These are phyloP conservation scores for Serilophus lunatus DNA, from an alignment of 2,113 vertebrate species.

Conservation along the genomic window DNA sequence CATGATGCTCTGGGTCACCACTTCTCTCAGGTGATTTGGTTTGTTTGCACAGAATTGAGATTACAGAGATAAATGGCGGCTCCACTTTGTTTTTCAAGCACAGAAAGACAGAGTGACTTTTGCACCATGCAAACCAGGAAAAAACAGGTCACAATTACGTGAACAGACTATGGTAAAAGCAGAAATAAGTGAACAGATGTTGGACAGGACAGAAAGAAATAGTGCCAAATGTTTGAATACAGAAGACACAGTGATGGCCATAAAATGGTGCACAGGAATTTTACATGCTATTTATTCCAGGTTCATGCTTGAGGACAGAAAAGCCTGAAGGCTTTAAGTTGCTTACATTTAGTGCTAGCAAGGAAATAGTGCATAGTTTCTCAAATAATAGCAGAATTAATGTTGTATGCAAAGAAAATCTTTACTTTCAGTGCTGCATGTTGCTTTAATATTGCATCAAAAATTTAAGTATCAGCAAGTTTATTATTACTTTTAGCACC, in stretches of 20 bases:
- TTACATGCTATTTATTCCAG: background rate
- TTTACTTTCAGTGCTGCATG: background rate
- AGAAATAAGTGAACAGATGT: background rate
- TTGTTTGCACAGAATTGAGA: background rate
- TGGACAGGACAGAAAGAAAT: background rate
- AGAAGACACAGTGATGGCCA: background rate
- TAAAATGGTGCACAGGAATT: background rate
- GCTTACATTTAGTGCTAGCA: background rate
- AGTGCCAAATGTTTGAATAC: background rate
- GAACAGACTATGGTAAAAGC: background rate
- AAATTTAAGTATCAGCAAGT: background rate
- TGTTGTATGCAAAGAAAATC: background rate
- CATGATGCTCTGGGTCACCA: background rate
- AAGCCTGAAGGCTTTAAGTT: background rate
- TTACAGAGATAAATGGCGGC: background rate
- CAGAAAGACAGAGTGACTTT: background rate
- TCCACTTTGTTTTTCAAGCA: background rate
- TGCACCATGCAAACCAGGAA: background rate
- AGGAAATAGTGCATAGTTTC: background rate
- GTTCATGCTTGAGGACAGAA: background rate
- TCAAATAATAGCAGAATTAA: background rate
- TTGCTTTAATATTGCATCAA: background rate
- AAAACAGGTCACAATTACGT: background rate
- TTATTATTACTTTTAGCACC: background rate
- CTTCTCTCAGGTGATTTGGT: background rate